Evolutionary conservation across 2,888 invertebrate species (phyloP).

Genomic region (Trichopoda pennipes): DNA sequence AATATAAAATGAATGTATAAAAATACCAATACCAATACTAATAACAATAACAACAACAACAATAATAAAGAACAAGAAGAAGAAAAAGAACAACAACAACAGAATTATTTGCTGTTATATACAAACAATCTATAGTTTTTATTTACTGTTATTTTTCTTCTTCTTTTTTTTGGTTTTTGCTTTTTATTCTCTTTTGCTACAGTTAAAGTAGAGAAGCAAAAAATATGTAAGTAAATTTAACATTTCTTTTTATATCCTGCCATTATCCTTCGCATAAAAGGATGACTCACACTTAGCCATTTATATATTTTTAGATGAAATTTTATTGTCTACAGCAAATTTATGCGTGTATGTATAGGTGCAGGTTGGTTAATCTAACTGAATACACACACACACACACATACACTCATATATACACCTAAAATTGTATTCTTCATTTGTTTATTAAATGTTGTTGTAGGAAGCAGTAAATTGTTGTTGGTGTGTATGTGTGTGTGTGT

Average conservation of each 20-base stretch:
- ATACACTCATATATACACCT: too few species aligned
- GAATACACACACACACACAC: too few species aligned
- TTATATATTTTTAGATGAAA: conserved; percentile 12
- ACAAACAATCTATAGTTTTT: conserved; percentile 20
- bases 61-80: conserved; percentile 13
- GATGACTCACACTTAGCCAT: not conserved
- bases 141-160: not conserved
- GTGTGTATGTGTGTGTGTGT: conserved; percentile 22
- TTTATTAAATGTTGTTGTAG: conserved; percentile 28
- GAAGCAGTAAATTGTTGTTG: conserved; percentile 17
- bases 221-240: conserved; percentile 52
- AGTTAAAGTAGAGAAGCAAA: not conserved
- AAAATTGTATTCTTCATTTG: conserved; percentile 52
- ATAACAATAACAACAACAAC: not conserved
- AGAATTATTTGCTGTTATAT: conserved; percentile 22
- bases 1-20: conserved; percentile 21
- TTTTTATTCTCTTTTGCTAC: not conserved
- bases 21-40: conserved; percentile 1
- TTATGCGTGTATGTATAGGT: conserved; percentile 3
- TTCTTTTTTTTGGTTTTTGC: too few species aligned
- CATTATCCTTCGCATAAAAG: conserved; percentile 39
- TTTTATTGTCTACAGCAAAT: conserved; percentile 46
- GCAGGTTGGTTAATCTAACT: conserved; percentile 50
- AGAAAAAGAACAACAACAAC: conserved; percentile 1
- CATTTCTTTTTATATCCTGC: conserved; percentile 53